Percentiles rank a stretch among this genome's conserved stretches.
These are phyloP conservation scores for Caprella mutica DNA, from an alignment of 2,888 invertebrate species.

Conservation along the genomic window DNA sequence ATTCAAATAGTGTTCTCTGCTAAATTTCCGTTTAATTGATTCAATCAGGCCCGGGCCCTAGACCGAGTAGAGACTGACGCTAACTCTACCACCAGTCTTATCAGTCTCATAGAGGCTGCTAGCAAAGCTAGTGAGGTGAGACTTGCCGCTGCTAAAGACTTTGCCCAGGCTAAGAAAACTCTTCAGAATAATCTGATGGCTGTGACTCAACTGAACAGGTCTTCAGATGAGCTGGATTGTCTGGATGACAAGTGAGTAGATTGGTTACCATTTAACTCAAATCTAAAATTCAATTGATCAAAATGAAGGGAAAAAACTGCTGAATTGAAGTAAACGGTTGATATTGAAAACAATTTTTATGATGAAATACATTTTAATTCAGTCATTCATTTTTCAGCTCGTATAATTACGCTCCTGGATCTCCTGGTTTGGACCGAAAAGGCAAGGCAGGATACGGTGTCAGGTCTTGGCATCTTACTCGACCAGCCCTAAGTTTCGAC, in stretches of 20 bases:
- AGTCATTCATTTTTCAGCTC: no score
- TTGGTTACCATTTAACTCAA: no score
- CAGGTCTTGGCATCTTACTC: slow-evolving; percentile 7
- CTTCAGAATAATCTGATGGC: slow-evolving; percentile 28
- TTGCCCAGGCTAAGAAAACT: slow-evolving; percentile 25
- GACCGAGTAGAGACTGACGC: slow-evolving; percentile 25
- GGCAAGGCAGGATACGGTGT: neutral
- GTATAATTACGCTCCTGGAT: neutral
- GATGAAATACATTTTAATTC: no score
- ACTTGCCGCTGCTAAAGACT: slow-evolving; percentile 17
- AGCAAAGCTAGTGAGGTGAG: slow-evolving; percentile 23
- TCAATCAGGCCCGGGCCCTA: no score
- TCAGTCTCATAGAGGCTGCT: slow-evolving; percentile 23
- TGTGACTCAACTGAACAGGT: slow-evolving; percentile 28
- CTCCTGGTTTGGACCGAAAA: slow-evolving; percentile 7
- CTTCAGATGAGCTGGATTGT: slow-evolving; percentile 28
- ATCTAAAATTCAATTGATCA: no score
- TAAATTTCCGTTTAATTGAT: no score
- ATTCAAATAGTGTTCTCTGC: no score
- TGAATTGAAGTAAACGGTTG: no score
- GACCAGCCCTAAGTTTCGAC: slow-evolving; percentile 27
- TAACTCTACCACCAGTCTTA: slow-evolving; percentile 18
- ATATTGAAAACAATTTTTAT: no score
- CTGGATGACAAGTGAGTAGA: no score
- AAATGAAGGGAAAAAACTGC: no score